Evolutionary conservation across 1,140 invertebrate species (phyloP), one percentile per base, ranked within the genome.

Genomic region (Helicorthomorpha holstii): DNA sequence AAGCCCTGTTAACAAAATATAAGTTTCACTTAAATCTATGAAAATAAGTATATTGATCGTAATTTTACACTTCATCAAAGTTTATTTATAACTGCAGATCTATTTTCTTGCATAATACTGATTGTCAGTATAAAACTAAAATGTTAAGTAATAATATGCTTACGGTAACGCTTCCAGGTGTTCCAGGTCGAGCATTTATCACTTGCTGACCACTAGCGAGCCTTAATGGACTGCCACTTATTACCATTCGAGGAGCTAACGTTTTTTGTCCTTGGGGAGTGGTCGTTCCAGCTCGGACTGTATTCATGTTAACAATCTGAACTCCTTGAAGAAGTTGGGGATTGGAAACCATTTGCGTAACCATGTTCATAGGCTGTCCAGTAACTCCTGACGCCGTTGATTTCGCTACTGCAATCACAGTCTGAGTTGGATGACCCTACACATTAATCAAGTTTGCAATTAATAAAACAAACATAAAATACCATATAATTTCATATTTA

Each of bases 231-330:
- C 56, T 59, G 57, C 80, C 79, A 25, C 14, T 29, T 59, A 86
- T 80, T 54, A 90, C 81, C 54, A 89, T 80, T 55, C 85, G 74
- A 16, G 82, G 75, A 24, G 81, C 75, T 29, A 82, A 75, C 45
- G 76, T 77, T 64, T 86, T 87, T 61, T 82, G 80, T 10, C 44
- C 44, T 52, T 75, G 75, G n/a, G 76, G 70, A 52, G 77, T 75
- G n/a, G 23, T n/a, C 4, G 49, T 26, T 21, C 49, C 52, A 27
- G 81, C 78, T 56, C 84, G 73, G 70, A 87, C 79, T 2, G 74
- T 61, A 65, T 77, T 78, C 27, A 78, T 71, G 71, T 88, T 89
- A 48, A 91, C 73, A 63, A 91, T 83, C 66, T 87, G 84, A 56
- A 90, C 58, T 42, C 62, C 60, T 53, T 48, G 58, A 38, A 58